Base-by-base conservation (phyloP, 1,140 invertebrate genomes). In the Drosophila eugracilis region DNA sequence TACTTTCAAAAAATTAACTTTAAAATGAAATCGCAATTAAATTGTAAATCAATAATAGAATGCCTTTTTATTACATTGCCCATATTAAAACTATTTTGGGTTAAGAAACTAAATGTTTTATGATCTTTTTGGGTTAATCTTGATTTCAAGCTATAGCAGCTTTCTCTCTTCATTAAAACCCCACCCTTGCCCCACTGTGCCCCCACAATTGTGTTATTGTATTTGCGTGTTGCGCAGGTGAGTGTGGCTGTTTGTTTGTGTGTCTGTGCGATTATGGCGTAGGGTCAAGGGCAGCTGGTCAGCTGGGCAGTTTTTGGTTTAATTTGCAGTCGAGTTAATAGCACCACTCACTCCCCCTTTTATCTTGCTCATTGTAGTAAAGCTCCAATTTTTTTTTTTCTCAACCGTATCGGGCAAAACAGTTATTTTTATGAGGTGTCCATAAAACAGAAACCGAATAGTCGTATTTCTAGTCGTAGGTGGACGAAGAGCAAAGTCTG, bases 201-300 rank as follows among this genome's bases (percentile, higher is more conserved):
- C 30, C 32, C 14, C 34, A 52, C 48, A 73, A 59, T 39, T 71
- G 54, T 60, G 44, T 50, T 49, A 34, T 49, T 30, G 59, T 66
- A 22, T 53, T 71, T 48, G 71, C 71, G 59, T 75, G 72, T 75
- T 57, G 67, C 17, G 47, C 21, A 37, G 71, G 44, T 65, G 41
- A 48, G 24, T 36, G 30, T 59, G 32, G 59, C 37, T 36, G 15
- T 78, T 63, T 26, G 47, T 32, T n/a, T n/a, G n/a, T 36, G 21
- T 59, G 32, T 63, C 39, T 47, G 17, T 79, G 72, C 41, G 48
- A 57, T 65, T 71, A 55, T 39, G 55, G 7, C 36, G 34, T 37
- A 78, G 78, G 83, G 81, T 86, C 81, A 86, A 86, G 81, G 81
- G 84, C 81, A 53, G 47, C 77, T 37, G 42, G 66, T 76, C 36